Evolutionary conservation across 2,797 vertebrate genomes (phyloP).

Genomic region (Spondyliosoma cantharus): DNA sequence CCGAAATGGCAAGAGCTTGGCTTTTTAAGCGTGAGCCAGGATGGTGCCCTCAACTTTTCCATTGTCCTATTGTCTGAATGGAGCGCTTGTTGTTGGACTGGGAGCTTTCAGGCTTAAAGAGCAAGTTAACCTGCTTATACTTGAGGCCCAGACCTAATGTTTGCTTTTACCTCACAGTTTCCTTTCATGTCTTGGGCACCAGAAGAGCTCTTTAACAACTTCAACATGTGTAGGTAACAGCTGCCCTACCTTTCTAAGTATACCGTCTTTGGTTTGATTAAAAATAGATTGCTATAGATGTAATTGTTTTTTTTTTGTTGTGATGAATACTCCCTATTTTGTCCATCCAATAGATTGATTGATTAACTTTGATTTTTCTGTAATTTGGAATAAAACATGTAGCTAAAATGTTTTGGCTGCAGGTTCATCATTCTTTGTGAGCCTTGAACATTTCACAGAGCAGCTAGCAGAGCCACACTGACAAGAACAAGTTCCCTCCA

Average conservation of each 20-base stretch:
- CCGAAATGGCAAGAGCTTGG: slow-evolving; percentile 57
- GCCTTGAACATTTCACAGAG: slow-evolving; percentile 45
- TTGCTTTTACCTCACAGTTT: slow-evolving; percentile 60
- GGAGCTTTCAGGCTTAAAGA: slow-evolving; percentile 63
- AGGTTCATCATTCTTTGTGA: slow-evolving; percentile 23
- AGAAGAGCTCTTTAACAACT: slow-evolving; percentile 42
- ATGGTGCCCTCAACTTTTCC: slow-evolving; percentile 70
- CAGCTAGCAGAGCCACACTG: slow-evolving; percentile 32
- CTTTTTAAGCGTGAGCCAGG: slow-evolving; percentile 50
- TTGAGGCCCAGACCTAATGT: slow-evolving; percentile 55
- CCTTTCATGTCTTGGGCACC: slow-evolving; percentile 46
- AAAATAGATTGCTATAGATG: not conserved
- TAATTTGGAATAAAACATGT: slow-evolving; percentile 4
- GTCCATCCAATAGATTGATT: not conserved
- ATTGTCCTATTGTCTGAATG: slow-evolving; percentile 75
- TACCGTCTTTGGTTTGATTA: slow-evolving; percentile 13
- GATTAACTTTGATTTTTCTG: not conserved
- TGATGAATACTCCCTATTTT: not conserved
- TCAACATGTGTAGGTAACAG: slow-evolving; percentile 28
- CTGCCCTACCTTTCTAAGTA: slow-evolving; percentile 13
- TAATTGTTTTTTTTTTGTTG: not conserved
- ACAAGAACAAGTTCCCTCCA: slow-evolving; percentile 44
- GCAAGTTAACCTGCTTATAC: slow-evolving; percentile 65
- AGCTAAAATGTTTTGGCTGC: not conserved
- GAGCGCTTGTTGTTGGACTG: slow-evolving; percentile 64